Evolutionary conservation across 2,113 vertebrate genomes (phyloP), one percentile per base, ranked within the genome.

Genomic region (Hemicordylus capensis): DNA sequence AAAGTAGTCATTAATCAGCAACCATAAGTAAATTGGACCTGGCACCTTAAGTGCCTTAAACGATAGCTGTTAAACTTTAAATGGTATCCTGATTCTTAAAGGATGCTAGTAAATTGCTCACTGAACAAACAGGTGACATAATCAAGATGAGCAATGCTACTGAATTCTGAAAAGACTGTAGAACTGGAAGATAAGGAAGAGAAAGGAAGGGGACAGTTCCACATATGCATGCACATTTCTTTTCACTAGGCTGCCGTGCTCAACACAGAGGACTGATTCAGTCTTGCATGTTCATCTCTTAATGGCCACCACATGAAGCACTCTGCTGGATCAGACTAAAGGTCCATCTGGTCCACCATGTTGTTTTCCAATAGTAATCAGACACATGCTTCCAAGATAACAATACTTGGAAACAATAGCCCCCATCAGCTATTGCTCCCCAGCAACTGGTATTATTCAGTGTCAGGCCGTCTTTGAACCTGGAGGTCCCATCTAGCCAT

Each of bases 1-100:
- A 93, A 93, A 93, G 80, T 6, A 89, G 86, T 48, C 79, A 93
- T 95, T 66, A 28, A 78, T 95, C 94, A 95, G 88, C 67, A 90
- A 80, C 87, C 83, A 51, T 90, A 93, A 94, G 90, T 94, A 95
- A 95, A 95, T 93, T 91, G 86, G 85, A 94, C 48, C 78, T 95
- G 95, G 92, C 94, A 95, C 85, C 46, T 93, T 93, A 95, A 96
- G 93, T 93, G 93, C 84, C 80, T 95, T 95, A 94, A 95, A 91
- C 1, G 42, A 90, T 94, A 74, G 78, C 92, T 93, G 93, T 89
- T 95, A 94, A 93, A 89, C 87, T 58, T 95, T 92, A 93, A 92
- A 92, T 83, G 11, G 24, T 85, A 92, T 85, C 90, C 88, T 93
- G 88, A 91, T 95, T 94, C 88, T 95, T 93, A 91, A 94, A 93